Base-by-base conservation (phyloP, 2,113 vertebrate genomes). In the Redunca redunca region DNA sequence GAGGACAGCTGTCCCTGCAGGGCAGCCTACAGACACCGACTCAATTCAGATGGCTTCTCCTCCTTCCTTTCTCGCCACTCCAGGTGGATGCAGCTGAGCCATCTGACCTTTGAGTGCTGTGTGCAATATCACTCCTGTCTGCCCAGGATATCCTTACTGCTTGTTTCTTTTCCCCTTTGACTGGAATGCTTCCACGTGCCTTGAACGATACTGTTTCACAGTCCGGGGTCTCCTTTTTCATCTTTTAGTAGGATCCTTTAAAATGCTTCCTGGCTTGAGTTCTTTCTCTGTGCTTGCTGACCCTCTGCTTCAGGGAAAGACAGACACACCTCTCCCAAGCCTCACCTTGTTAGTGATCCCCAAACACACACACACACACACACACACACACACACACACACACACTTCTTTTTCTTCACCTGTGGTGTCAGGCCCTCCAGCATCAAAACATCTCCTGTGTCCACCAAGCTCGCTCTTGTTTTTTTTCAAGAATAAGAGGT, bases 231-330 rank as follows among this genome's bases (percentile, higher is more conserved):
- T 96, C n/a, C 23, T 40, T 64, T 55, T 85, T 7, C 74, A 48
- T 46, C 12, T 89, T 93, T 87, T 53, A 67, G 40, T 36, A 12
- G 77, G 28, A 86, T 36, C 67, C 16, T 95, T 91, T 91, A 46
- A 91, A 91, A 91, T 30, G 82, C 28, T 62, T 91, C 67, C 30
- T 53, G 25, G 33, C 86, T 93, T 94, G 57, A 97, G 50, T 50
- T 77, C 33, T 97, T 96, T 96, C 64, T 94, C 58, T 91, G 23
- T 60, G 7, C 84, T 89, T 88, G 25, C 53, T 96, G 94, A 96
- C 62, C 33, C 21, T 96, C 53, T 85, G 19, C 53, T 90, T 36
- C 16, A 57, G 40, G 23, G 52, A 78, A 92, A 94, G 77, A 80
- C 3, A 77, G 19, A 48, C 53, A 55, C 13, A 30, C 30, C 60